Evolutionary conservation across 1,140 invertebrate genomes (phyloP), one percentile per base, ranked within the genome.

Genomic region (Bicyclus anynana): DNA sequence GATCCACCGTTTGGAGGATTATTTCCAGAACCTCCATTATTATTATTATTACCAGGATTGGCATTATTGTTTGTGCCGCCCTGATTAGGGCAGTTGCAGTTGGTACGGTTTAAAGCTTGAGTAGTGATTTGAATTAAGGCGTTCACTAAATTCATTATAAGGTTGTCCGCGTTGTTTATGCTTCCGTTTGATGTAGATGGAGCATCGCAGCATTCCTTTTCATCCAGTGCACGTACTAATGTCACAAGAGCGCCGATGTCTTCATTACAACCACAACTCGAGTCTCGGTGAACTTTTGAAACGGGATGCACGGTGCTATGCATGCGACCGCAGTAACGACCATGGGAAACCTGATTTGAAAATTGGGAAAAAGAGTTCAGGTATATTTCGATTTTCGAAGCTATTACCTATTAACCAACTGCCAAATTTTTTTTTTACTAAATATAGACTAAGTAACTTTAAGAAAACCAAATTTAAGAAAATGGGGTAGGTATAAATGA

Each of bases 81-180:
- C 5, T n/a, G 21, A 46, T 53, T 33, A 14, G 52, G 35, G 14
- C 61, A 53, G 12, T 51, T 26, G 52, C 59, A 49, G 23, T 20
- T 21, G 48, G 52, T 48, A 37, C 58, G 40, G 2, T 47, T 26
- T 44, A 44, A 20, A 5, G 33, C 44, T 13, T 67, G 62, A 2
- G 72, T 75, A 12, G 74, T 63, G 0, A 74, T 69, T 13, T 69
- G 71, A 5, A 85, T 66, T 20, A 85, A 48, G 4, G 80, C 80
- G n/a, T 85, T 82, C 7, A 83, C 64, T 14, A 85, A 53, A 53
- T 80, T 80, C 50, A 69, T 62, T 7, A 85, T 80, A 17, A 85
- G 72, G 23, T 80, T 79, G 55, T 78, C 74, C 17, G 26, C 27
- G 14, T 50, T 50, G n/a, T 9, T 16, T 9, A 17, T 6, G 10